These are phyloP conservation scores for Bettongia penicillata DNA, from an alignment of 2,113 vertebrate species.

Conservation along the genomic window DNA sequence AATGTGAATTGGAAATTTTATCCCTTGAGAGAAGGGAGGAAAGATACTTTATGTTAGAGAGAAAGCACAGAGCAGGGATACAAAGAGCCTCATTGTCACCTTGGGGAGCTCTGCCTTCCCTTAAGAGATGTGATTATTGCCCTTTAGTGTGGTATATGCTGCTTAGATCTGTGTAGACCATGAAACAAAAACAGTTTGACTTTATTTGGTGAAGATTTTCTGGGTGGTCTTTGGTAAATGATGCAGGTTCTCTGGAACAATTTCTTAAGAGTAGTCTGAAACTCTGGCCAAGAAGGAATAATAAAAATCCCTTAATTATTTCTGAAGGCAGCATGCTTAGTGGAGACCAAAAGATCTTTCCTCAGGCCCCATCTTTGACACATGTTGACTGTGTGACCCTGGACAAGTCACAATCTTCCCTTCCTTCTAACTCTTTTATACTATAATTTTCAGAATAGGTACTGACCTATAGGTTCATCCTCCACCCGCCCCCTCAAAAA, in stretches of 20 bases:
- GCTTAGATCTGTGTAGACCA: background rate
- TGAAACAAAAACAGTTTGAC: background rate
- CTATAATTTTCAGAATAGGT: background rate
- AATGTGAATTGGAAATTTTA: constrained; percentile 57
- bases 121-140: background rate
- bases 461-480: too few species aligned
- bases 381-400: background rate
- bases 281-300: background rate
- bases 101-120: constrained; percentile 9
- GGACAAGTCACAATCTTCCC: background rate
- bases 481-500: too few species aligned
- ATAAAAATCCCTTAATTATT: background rate
- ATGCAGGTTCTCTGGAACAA: background rate
- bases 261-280: background rate
- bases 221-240: too few species aligned
- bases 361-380: background rate
- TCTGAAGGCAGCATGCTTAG: background rate
- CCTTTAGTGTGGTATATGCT: background rate
- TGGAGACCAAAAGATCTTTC: background rate
- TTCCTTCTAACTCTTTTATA: background rate
- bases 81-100: constrained; percentile 22
- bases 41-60: constrained; percentile 60
- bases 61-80: constrained; percentile 41
- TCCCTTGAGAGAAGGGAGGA: constrained; percentile 24
- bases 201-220: background rate